These are phyloP conservation scores for Oryctes rhinoceros DNA, from an alignment of 1,140 invertebrate genomes.

Conservation along the genomic window DNA sequence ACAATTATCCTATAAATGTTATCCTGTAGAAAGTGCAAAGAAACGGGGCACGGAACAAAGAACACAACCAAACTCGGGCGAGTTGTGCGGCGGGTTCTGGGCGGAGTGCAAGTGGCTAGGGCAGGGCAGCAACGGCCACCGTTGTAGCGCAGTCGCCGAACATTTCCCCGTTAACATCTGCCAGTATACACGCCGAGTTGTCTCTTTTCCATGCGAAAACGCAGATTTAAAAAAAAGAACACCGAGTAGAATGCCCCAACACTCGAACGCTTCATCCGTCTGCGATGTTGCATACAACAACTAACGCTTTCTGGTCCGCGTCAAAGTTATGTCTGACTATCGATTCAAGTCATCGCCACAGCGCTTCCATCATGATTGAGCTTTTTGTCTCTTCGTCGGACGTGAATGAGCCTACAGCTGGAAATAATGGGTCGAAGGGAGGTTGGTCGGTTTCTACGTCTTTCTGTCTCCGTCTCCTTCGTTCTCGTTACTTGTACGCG, in stretches of 20 bases:
- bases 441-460: neutral
- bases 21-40: slow-evolving; percentile 40
- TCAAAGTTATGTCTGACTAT: slow-evolving; percentile 30
- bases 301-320: slow-evolving; percentile 6
- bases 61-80: slow-evolving; percentile 56
- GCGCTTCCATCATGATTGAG: slow-evolving; percentile 29
- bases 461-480: slow-evolving; percentile 1
- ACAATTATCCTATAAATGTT: slow-evolving; percentile 38
- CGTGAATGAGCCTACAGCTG: slow-evolving; percentile 34
- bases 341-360: slow-evolving; percentile 25
- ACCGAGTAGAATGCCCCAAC: neutral
- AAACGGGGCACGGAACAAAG: slow-evolving; percentile 40
- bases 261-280: slow-evolving; percentile 18
- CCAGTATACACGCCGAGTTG: slow-evolving; percentile 24
- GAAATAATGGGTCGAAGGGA: slow-evolving; percentile 35
- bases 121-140: slow-evolving; percentile 36
- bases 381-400: slow-evolving; percentile 26
- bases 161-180: slow-evolving; percentile 36
- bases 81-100: slow-evolving; percentile 41
- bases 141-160: slow-evolving; percentile 38
- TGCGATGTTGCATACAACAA: slow-evolving; percentile 18
- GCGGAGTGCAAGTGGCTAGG: slow-evolving; percentile 39
- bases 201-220: slow-evolving; percentile 35
- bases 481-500: neutral
- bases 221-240: slow-evolving; percentile 24